Conservation (phyloP, 2,113 vertebrate genomes). For the Cynopterus brachyotis region DNA sequence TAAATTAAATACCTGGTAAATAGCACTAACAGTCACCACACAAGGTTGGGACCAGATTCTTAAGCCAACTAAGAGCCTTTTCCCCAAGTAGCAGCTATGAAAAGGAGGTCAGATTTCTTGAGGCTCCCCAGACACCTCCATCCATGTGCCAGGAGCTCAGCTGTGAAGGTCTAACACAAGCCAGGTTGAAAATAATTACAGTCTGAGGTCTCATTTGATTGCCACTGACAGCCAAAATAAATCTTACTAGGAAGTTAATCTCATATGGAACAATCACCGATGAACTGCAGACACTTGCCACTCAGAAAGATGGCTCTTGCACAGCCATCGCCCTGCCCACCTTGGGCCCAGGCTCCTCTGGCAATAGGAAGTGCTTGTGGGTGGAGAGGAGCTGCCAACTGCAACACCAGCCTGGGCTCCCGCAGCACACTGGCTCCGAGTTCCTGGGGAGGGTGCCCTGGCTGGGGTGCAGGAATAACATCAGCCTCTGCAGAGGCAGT, state of each 20-base stretch:
- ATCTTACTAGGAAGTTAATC: background rate
- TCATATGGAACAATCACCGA: background rate
- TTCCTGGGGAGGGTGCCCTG: background rate
- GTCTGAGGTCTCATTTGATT: background rate
- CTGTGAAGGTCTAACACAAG: background rate
- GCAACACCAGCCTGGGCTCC: conserved; percentile 13
- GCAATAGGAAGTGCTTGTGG: background rate
- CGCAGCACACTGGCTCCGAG: conserved; percentile 40
- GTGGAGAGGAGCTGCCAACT: background rate
- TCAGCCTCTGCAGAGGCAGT: background rate
- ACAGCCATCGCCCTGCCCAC: background rate
- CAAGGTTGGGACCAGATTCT: background rate
- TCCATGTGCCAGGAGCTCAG: background rate
- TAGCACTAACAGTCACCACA: background rate
- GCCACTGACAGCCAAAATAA: background rate
- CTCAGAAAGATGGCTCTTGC: background rate
- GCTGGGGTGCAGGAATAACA: conserved; percentile 55
- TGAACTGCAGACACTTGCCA: background rate
- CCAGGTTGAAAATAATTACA: background rate
- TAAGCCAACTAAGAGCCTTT: background rate
- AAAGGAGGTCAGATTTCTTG: background rate
- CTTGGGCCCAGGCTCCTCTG: background rate
- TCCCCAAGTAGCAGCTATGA: background rate
- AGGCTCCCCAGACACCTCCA: background rate
- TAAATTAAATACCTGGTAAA: background rate